Evolutionary conservation across 2,113 vertebrate genomes (phyloP), one percentile per base, ranked within the genome.

Genomic region (Suricata suricatta): DNA sequence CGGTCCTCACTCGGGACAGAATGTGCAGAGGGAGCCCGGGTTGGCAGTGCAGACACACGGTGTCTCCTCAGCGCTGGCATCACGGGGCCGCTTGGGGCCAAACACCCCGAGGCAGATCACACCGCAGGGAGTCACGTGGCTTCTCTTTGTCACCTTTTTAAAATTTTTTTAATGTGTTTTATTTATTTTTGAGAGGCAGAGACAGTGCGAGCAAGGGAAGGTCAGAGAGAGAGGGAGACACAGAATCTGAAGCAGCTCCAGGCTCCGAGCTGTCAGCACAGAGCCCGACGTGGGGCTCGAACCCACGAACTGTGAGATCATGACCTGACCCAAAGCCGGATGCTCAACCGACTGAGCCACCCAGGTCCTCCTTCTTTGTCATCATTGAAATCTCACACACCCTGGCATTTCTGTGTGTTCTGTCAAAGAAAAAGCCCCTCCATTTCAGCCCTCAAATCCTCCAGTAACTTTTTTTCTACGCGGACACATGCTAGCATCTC

Each of bases 21-120:
- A n/a, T 38, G 35, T 63, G 72, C 25, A 4, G 0, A 13, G 33
- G 54, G 11, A 52, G 16, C 27, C 8, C 1, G 54, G 38, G 17
- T 21, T 12, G 47, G 83, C n/a, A 50, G 44, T 1, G 38, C 0
- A 27, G 44, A 19, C 41, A 27, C 3, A 3, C 4, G 0, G 15
- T 13, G 23, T 57, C 35, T 35, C 25, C 72, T 66, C 29, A 69
- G 60, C 0, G 11, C 47, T 5, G 1, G 33, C 14, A 15, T 77
- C 66, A 38, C 6, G 5, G 31, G 33, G 15, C 82, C 9, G 21
- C 72, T 72, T 21, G 60, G 2, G 41, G 74, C 47, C 88, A 77
- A 77, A 35, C 27, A 33, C 6, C 72, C 82, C 66, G 9, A 50
- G 54, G 88, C 64, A 41, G 69, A 71, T 33, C n/a, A 52, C 1